Base-by-base conservation (phyloP, 2,797 vertebrate genomes). In the Acanthurus leucopareius region DNA sequence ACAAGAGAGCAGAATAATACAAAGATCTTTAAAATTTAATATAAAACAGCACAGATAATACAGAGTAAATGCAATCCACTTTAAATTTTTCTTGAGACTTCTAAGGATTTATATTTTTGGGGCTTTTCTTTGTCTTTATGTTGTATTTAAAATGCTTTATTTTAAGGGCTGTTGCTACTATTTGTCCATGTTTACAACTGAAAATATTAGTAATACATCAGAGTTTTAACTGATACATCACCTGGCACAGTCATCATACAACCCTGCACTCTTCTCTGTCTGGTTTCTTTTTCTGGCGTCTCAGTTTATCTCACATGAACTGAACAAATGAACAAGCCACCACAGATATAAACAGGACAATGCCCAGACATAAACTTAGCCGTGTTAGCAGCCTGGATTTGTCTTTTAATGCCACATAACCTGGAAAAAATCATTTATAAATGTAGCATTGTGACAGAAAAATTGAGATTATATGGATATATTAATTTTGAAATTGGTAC, bases 321-420 rank as follows among this genome's bases (percentile, higher is more conserved):
- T 53, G 19, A 28, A 48, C 6, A 6, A 40, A 40, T 47, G 19
- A 65, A 19, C 38, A 65, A 48, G 47, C 20, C 51, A 10, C 57
- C 19, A 47, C 64, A 57, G 14, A 38, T 64, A 54, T 58, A 45
- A 71, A 77, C 75, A 79, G 28, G 47, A 83, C 66, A 57, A 65
- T 40, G 35, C 61, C 16, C 17, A 52, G 22, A 11, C 45, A 61
- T 47, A 15, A 57, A 35, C 32, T 45, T 16, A 42, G n/a, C 40
- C 32, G n/a, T 66, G 49, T 66, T 14, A 28, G n/a, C 19, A 47
- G 47, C 20, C 45, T 60, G 42, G 28, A 60, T 32, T n/a, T n/a
- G 22, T 56, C 47, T 7, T 2, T 20, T 3, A 48, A 10, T 13
- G 47, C 13, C 10, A 58, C 16, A 22, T 22, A 19, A 15, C 9